Conservation (phyloP, 1,140 invertebrate species). For the Drosophila setifemur region DNA sequence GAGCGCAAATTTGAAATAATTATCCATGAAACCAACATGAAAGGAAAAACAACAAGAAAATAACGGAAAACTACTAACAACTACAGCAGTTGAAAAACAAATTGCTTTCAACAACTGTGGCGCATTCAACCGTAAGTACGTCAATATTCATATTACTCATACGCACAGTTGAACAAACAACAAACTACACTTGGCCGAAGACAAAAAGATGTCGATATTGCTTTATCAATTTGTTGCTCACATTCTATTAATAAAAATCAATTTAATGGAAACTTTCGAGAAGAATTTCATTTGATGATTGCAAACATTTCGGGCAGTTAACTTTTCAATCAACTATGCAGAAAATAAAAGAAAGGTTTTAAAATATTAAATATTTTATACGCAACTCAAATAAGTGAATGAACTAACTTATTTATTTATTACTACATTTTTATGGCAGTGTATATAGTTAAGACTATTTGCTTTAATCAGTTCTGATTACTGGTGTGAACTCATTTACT, state of each 20-base stretch:
- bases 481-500: background rate
- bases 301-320: too few relatives aligned
- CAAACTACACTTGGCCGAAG: constrained; percentile 15
- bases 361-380: too few relatives aligned
- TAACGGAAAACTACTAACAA: too few relatives aligned
- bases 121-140: constrained; percentile 44
- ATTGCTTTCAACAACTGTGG: constrained; percentile 57
- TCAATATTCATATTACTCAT: constrained; percentile 63
- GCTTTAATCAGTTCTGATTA: too few relatives aligned
- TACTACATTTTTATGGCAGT: background rate
- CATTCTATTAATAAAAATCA: constrained; percentile 15
- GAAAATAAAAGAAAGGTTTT: background rate
- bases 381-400: too few relatives aligned
- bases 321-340: background rate
- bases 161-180: constrained; percentile 51
- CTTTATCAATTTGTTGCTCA: background rate
- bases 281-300: background rate
- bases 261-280: background rate
- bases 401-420: background rate
- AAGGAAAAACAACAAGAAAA: constrained; percentile 12
- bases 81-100: constrained; percentile 28
- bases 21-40: constrained; percentile 15
- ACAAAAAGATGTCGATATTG: constrained; percentile 13
- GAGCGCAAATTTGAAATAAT: constrained; percentile 44
- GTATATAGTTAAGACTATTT: background rate